These are phyloP conservation scores for Agrotis ipsilon DNA, from an alignment of 2,888 invertebrate genomes.

Conservation along the genomic window DNA sequence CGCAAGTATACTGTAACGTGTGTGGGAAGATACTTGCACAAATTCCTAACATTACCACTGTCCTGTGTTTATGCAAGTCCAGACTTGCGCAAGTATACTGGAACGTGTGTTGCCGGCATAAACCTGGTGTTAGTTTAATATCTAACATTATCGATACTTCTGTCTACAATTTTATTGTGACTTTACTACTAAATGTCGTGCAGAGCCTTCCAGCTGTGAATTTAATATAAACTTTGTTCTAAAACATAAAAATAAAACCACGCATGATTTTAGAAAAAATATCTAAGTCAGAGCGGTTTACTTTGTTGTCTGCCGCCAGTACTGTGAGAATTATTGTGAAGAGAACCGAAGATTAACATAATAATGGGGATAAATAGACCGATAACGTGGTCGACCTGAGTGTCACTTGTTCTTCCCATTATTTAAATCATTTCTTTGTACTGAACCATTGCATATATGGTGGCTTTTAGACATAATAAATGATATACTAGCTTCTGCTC, in stretches of 20 bases:
- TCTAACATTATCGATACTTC: conserved; percentile 1
- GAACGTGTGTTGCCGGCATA: no score
- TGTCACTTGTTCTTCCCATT: not conserved
- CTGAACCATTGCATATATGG: no score
- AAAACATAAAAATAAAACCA: conserved; percentile 6
- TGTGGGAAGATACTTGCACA: no score
- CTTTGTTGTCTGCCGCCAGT: not conserved
- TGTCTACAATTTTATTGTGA: not conserved
- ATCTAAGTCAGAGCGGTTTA: not conserved
- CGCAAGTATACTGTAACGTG: no score
- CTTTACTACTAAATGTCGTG: conserved; percentile 31
- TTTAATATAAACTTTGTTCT: conserved; percentile 27
- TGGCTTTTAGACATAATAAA: no score
- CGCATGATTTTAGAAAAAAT: conserved; percentile 4
- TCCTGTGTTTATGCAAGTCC: no score
- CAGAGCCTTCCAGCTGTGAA: conserved; percentile 53
- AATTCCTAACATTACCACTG: no score
- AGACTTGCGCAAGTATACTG: no score
- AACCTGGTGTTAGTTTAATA: no score
- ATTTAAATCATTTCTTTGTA: not conserved
- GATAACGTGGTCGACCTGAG: no score
- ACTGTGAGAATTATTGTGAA: not conserved
- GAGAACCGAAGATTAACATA: not conserved
- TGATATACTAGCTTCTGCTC: no score
- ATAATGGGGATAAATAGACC: not conserved